phyloP scores from a whole-genome alignment of 1,140 invertebrate species.

The Caenorhabditis latens region DNA sequence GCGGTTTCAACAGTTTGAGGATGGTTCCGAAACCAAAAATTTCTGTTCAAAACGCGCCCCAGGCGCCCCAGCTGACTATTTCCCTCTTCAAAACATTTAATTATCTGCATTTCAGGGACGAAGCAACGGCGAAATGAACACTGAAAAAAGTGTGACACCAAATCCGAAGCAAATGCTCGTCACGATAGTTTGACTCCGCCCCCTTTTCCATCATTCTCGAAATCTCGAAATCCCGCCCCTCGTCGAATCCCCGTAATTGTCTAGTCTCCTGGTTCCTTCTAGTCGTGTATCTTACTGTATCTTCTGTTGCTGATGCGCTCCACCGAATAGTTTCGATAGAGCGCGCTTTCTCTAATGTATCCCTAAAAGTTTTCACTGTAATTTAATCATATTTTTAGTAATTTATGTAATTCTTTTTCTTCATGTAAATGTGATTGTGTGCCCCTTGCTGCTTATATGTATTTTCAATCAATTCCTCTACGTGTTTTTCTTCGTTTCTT shows the following conservation, averaged over 20 bases:
- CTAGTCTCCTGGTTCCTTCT: not conserved
- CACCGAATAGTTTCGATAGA: no score
- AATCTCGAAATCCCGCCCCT: no score
- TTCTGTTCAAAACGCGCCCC: no score
- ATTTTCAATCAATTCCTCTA: not conserved
- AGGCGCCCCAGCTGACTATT: not conserved
- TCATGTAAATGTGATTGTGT: not conserved
- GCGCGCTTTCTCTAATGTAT: no score
- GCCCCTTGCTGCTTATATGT: not conserved
- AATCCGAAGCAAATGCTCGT: slow-evolving; percentile 44
- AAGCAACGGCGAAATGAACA: not conserved
- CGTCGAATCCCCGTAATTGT: slow-evolving; percentile 39
- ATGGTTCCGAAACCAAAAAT: no score
- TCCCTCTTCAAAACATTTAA: not conserved
- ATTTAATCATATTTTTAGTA: slow-evolving; percentile 11
- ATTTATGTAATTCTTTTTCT: not conserved
- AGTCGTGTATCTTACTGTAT: not conserved
- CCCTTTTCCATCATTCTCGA: not conserved
- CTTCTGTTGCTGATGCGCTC: not conserved
- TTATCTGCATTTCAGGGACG: not conserved
- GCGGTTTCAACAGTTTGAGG: no score
- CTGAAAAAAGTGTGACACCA: slow-evolving; percentile 16
- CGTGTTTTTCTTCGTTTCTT: no score
- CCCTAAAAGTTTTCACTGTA: not conserved
- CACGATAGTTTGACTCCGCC: slow-evolving; percentile 5